Percentiles rank a stretch among this genome's conserved stretches.
These are phyloP conservation scores for Triplophysa rosa DNA, from an alignment of 2,113 vertebrate species.

Conservation along the genomic window DNA sequence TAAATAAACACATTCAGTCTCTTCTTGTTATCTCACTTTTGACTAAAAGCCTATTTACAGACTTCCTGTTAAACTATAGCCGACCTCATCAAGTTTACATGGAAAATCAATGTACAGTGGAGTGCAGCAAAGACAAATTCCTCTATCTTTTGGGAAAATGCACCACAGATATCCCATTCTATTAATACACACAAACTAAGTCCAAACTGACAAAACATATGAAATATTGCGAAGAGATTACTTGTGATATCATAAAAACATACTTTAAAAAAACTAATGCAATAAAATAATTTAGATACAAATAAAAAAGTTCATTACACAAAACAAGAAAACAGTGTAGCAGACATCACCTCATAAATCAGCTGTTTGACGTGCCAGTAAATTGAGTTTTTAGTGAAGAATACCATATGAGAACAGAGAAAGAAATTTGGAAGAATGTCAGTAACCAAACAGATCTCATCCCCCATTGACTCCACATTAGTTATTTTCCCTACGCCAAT, in stretches of 20 bases:
- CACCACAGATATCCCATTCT: conserved; percentile 27
- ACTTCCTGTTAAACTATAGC: conserved; percentile 55
- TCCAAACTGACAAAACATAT: background rate
- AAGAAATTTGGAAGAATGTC: too few species aligned
- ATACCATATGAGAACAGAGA: too few species aligned
- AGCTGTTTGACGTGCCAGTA: too few species aligned
- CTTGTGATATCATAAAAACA: background rate
- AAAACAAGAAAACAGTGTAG: background rate
- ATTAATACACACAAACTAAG: background rate
- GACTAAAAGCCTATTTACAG: conserved; percentile 32
- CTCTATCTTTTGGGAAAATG: conserved; percentile 50
- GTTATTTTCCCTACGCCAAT: too few species aligned
- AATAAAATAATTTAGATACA: background rate
- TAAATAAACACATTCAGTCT: background rate
- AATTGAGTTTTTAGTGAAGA: too few species aligned
- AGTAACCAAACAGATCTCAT: too few species aligned
- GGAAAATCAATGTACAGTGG: conserved; percentile 65
- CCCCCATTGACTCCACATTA: too few species aligned
- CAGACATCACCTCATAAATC: background rate
- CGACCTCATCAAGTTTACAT: conserved; percentile 53
- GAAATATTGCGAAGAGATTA: background rate
- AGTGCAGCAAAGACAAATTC: conserved; percentile 60
- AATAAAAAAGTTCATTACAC: background rate
- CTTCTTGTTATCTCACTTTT: background rate
- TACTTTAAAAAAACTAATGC: background rate